These are phyloP conservation scores for Papilio demoleus DNA, from an alignment of 2,888 invertebrate genomes.

Conservation along the genomic window DNA sequence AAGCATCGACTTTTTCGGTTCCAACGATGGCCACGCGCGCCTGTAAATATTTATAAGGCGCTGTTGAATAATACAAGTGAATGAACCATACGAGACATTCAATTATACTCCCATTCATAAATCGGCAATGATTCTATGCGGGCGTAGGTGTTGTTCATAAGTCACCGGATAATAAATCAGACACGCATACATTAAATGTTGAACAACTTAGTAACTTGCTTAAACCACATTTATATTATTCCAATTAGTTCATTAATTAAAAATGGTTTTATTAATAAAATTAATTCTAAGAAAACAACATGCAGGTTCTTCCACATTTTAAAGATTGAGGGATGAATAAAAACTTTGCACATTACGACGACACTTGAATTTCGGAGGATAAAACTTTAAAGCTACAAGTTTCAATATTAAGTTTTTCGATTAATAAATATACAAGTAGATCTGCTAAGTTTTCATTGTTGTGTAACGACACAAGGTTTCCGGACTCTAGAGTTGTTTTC, in stretches of 20 bases:
- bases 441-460: not conserved
- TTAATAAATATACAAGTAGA: not conserved
- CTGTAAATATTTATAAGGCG: slow-evolving; percentile 53
- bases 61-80: slow-evolving; percentile 53
- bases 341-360: not conserved
- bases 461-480: not conserved
- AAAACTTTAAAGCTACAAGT: not conserved
- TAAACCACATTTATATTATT: slow-evolving; percentile 11
- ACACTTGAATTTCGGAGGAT: not conserved
- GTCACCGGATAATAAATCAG: slow-evolving; percentile 62
- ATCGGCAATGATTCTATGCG: slow-evolving; percentile 60
- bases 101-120: slow-evolving; percentile 72
- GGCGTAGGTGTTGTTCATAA: slow-evolving; percentile 67
- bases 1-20: slow-evolving; percentile 28
- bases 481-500: slow-evolving; percentile 18
- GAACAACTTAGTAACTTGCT: slow-evolving; percentile 23
- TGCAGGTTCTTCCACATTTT: not conserved
- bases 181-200: slow-evolving; percentile 39
- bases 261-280: not conserved
- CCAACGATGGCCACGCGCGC: slow-evolving; percentile 23
- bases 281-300: not conserved
- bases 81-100: slow-evolving; percentile 66
- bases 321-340: not conserved
- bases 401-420: not conserved
- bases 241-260: not conserved